Percentiles rank a stretch among this genome's conserved stretches.
These are phyloP conservation scores for Aromia moschata DNA, from an alignment of 2,888 invertebrate species.

Conservation along the genomic window DNA sequence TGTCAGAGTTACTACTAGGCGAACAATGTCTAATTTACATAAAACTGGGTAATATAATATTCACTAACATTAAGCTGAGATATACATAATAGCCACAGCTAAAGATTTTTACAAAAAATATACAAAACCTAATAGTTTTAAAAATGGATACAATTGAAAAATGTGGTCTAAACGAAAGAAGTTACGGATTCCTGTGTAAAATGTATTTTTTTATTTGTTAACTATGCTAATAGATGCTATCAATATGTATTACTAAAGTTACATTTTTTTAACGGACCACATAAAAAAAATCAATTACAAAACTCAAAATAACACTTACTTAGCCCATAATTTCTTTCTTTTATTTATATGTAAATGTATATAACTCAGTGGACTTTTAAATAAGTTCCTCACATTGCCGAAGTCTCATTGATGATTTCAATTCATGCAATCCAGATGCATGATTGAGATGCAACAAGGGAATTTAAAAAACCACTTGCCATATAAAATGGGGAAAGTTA, in stretches of 20 bases:
- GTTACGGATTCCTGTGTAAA: neutral
- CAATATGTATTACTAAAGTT: too few species aligned
- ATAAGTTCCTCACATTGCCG: neutral
- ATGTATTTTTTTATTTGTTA: too few species aligned
- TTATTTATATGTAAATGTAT: conserved; percentile 6
- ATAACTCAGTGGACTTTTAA: conserved; percentile 6
- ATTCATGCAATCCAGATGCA: too few species aligned
- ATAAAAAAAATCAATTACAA: too few species aligned
- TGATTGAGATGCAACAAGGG: neutral
- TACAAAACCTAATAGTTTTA: neutral
- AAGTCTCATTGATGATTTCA: neutral
- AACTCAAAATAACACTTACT: neutral
- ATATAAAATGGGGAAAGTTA: conserved; percentile 3
- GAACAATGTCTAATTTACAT: neutral
- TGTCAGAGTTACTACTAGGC: conserved; percentile 23
- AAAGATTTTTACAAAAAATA: neutral
- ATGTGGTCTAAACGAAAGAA: neutral
- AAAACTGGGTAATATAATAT: too few species aligned
- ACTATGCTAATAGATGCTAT: too few species aligned
- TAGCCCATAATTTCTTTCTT: neutral
- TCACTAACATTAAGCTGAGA: neutral
- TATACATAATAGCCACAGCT: neutral
- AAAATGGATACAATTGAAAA: neutral
- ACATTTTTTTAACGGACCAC: too few species aligned
- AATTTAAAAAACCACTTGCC: neutral